A percentile compares a stretch with the other conserved stretches of the same genome.
These are phyloP conservation scores for Stenodema calcarata DNA, from an alignment of 2,888 invertebrate species.

Conservation along the genomic window DNA sequence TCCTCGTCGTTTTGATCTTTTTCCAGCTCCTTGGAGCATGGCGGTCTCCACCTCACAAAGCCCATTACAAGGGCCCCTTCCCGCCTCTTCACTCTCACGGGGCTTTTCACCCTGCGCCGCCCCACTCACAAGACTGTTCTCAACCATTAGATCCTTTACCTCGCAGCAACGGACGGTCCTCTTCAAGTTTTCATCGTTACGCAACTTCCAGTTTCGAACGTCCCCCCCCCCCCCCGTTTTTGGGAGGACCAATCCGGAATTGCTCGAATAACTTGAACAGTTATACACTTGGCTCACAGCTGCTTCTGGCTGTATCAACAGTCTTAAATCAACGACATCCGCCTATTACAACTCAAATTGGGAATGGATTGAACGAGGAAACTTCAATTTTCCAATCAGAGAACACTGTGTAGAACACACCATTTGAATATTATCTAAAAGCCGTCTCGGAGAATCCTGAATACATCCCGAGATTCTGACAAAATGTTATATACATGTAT, in stretches of 20 bases:
- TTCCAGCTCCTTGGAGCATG: conserved; percentile 40
- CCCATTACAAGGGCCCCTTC: conserved; percentile 19
- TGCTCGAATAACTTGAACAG: not conserved
- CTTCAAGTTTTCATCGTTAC: conserved; percentile 16
- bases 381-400: too few species aligned
- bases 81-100: not conserved
- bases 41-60: conserved; percentile 27
- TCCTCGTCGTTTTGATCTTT: conserved; percentile 41
- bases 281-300: not conserved
- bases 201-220: not conserved
- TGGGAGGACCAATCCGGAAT: not conserved
- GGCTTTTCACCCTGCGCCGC: not conserved
- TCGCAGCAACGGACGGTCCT: not conserved
- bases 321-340: too few species aligned
- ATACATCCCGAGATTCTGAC: too few species aligned
- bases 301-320: not conserved
- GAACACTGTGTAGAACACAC: too few species aligned
- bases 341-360: too few species aligned
- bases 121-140: not conserved
- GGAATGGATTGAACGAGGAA: too few species aligned
- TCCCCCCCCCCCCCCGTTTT: not conserved
- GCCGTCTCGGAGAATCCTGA: too few species aligned
- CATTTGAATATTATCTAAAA: too few species aligned
- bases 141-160: not conserved
- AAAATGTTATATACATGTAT: too few species aligned